Evolutionary conservation across 2,113 vertebrate genomes (phyloP).

Genomic region (Pipra filicauda): DNA sequence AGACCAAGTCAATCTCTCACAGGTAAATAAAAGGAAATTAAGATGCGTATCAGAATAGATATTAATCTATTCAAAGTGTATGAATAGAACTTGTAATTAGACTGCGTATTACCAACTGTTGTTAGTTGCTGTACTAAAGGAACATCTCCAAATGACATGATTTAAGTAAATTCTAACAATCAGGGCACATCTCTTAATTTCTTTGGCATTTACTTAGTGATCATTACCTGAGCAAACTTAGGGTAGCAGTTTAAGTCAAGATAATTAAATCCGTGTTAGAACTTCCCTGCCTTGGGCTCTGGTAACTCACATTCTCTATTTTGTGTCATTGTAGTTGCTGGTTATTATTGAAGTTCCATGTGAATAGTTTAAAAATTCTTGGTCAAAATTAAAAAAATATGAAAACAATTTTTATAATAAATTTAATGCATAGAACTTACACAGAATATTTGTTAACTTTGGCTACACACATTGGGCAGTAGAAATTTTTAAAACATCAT

Average conservation of each 20-base stretch:
- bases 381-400: not conserved
- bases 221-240: not conserved
- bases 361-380: not conserved
- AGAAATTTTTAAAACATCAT: not conserved
- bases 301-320: not conserved
- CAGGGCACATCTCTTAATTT: not conserved
- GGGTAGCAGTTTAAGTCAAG: not conserved
- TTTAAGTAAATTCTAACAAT: not conserved
- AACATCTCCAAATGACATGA: not conserved
- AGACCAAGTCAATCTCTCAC: slow-evolving; percentile 9
- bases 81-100: not conserved
- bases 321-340: not conserved
- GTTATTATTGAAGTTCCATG: not conserved
- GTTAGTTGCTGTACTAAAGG: not conserved
- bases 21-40: slow-evolving; percentile 47
- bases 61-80: not conserved
- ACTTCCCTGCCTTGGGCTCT: not conserved
- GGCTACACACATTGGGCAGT: not conserved
- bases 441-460: not conserved
- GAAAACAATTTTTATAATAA: not conserved
- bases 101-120: not conserved
- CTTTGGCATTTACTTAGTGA: not conserved
- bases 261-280: not conserved
- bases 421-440: not conserved
- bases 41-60: slow-evolving; percentile 12